phyloP scores from a whole-genome alignment of 2,888 invertebrate species.

The Dascillus cervinus region DNA sequence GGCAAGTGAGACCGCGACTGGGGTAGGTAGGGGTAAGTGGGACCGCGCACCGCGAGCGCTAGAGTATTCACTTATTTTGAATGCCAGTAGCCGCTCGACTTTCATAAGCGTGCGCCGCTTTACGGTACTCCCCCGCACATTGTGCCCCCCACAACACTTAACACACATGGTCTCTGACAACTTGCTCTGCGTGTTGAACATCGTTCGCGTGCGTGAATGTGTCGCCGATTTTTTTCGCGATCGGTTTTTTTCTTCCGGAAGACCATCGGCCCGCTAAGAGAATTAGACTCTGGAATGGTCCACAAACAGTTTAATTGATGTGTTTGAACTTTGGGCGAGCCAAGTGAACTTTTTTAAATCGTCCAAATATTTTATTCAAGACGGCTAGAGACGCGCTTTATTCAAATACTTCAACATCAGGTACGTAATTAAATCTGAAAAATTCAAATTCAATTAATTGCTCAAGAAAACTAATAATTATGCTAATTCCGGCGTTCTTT shows the following conservation, averaged over 20 bases:
- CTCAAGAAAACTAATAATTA: neutral
- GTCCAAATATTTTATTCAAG: slow-evolving; percentile 15
- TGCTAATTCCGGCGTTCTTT: slow-evolving; percentile 6
- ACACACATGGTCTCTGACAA: slow-evolving; percentile 12
- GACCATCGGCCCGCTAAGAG: too few species aligned
- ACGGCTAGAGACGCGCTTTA: slow-evolving; percentile 19
- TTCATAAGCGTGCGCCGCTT: slow-evolving; percentile 16
- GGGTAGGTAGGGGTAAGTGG: slow-evolving; percentile 39
- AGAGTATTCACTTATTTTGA: slow-evolving; percentile 21
- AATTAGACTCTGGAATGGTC: slow-evolving; percentile 7
- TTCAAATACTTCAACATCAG: slow-evolving; percentile 17
- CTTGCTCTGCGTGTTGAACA: slow-evolving; percentile 11
- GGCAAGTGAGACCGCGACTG: slow-evolving; percentile 29
- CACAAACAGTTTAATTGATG: slow-evolving; percentile 15
- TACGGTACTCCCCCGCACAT: slow-evolving; percentile 18
- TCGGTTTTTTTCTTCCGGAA: too few species aligned
- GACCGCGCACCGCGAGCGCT: slow-evolving; percentile 16
- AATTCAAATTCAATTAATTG: neutral
- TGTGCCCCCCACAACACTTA: slow-evolving; percentile 7
- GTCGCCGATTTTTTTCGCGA: too few species aligned
- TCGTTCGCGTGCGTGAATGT: slow-evolving; percentile 12
- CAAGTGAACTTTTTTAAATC: slow-evolving; percentile 13
- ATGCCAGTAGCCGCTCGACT: slow-evolving; percentile 20
- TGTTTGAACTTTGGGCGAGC: slow-evolving; percentile 13
- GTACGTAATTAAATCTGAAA: slow-evolving; percentile 8